Conservation (phyloP, 2,888 invertebrate genomes). For the Corbicula japonica region DNA sequence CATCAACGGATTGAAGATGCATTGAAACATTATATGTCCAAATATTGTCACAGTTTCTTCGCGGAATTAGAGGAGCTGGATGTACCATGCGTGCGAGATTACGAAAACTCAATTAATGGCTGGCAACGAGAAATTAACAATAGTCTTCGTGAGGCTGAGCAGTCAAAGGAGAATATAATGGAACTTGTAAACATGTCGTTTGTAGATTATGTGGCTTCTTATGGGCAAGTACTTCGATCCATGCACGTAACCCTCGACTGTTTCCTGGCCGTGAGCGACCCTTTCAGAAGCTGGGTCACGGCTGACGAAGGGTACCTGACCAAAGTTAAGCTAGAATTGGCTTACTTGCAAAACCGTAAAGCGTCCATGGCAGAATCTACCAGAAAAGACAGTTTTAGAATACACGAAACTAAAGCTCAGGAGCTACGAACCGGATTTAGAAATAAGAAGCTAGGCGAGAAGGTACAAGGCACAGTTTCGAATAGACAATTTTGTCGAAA, state of each 20-base stretch:
- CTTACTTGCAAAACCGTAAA: constrained; percentile 65
- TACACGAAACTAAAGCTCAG: constrained; percentile 68
- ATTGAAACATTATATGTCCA: constrained; percentile 59
- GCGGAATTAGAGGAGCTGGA: constrained; percentile 72
- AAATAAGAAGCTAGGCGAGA: constrained; percentile 62
- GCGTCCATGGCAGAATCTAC: constrained; percentile 66
- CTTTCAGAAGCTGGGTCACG: constrained; percentile 80
- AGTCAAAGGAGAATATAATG: constrained; percentile 50
- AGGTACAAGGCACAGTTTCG: constrained; percentile 55
- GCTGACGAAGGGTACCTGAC: constrained; percentile 80
- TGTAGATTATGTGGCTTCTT: constrained; percentile 72
- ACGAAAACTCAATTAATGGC: constrained; percentile 78
- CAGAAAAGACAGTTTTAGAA: constrained; percentile 62
- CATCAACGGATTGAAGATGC: constrained; percentile 56
- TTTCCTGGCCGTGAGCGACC: constrained; percentile 71
- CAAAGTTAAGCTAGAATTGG: constrained; percentile 76
- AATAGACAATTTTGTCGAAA: constrained; percentile 70
- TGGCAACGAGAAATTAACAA: constrained; percentile 73
- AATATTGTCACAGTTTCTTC: constrained; percentile 80
- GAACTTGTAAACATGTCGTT: constrained; percentile 59
- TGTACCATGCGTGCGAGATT: constrained; percentile 73
- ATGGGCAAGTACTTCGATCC: constrained; percentile 72
- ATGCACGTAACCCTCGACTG: constrained; percentile 76
- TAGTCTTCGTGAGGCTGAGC: constrained; percentile 63
- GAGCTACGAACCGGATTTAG: constrained; percentile 63